Conservation (phyloP, 2,888 invertebrate species). For the Polydrusus tereticollis region DNA sequence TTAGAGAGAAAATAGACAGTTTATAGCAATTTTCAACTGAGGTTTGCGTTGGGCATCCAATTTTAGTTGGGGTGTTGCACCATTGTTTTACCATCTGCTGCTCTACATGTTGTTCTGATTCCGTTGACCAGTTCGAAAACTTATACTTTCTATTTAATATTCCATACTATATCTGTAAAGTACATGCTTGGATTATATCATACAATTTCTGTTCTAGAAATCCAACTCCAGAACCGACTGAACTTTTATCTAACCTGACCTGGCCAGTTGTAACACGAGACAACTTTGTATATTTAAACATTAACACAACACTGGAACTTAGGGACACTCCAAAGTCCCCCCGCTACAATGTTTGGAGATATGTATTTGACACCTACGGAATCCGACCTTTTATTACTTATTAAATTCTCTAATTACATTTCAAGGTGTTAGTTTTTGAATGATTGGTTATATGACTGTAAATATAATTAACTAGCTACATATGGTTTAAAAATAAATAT, state of each 20-base stretch:
- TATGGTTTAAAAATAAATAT: too few species aligned
- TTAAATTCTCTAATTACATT: neutral
- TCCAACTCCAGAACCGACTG: constrained; percentile 45
- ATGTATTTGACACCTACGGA: constrained; percentile 38
- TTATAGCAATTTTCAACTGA: too few species aligned
- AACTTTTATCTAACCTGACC: constrained; percentile 42
- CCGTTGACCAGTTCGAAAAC: too few species aligned
- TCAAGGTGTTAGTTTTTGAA: neutral
- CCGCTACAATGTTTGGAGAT: constrained; percentile 38
- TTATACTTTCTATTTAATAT: too few species aligned
- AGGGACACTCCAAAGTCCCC: constrained; percentile 38
- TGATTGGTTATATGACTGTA: too few species aligned
- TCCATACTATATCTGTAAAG: too few species aligned
- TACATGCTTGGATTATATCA: neutral
- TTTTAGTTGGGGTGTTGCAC: too few species aligned
- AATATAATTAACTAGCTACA: too few species aligned
- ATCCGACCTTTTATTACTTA: constrained; percentile 38
- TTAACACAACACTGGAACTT: constrained; percentile 41
- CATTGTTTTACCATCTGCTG: too few species aligned
- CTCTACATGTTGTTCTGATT: too few species aligned
- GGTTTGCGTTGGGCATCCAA: too few species aligned
- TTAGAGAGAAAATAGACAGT: too few species aligned
- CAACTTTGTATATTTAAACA: constrained; percentile 44
- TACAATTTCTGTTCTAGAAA: constrained; percentile 32
- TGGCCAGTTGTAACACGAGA: constrained; percentile 43